Percentiles rank a stretch among this genome's conserved stretches.
phyloP scores from a whole-genome alignment of 1,140 invertebrate genomes.

The Drosophila takahashii region DNA sequence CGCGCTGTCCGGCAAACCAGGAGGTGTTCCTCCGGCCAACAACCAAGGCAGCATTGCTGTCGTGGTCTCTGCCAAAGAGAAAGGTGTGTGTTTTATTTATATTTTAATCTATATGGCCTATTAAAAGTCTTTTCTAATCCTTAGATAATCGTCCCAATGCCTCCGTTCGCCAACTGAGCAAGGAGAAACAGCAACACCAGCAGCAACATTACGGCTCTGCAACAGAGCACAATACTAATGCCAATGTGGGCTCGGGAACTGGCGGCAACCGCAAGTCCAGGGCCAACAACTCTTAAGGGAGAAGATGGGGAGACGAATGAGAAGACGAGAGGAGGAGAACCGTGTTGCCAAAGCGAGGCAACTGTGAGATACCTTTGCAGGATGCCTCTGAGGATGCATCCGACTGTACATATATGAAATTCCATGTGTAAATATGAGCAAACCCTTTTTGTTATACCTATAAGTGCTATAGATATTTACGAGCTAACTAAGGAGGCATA shows the following conservation, averaged over 20 bases:
- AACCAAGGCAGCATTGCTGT: conserved; percentile 23
- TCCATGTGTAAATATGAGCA: conserved; percentile 76
- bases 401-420: conserved; percentile 70
- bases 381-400: conserved; percentile 38
- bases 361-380: conserved; percentile 50
- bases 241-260: conserved; percentile 42
- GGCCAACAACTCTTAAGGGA: conserved; percentile 63
- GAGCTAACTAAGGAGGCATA: conserved; percentile 76
- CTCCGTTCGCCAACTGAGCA: conserved; percentile 66
- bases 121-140: too few relatives aligned
- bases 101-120: too few relatives aligned
- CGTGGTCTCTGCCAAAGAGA: conserved; percentile 54
- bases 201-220: conserved; percentile 60
- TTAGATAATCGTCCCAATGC: conserved; percentile 68
- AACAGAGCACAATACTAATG: conserved; percentile 59
- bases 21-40: conserved; percentile 20
- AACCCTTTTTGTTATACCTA: conserved; percentile 74
- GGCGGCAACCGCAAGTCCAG: conserved; percentile 69
- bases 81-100: conserved; percentile 50
- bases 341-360: conserved; percentile 53
- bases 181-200: conserved; percentile 64
- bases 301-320: background rate
- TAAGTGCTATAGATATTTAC: conserved; percentile 75
- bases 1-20: conserved; percentile 36
- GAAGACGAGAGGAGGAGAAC: conserved; percentile 1